Conservation (phyloP, 2,888 invertebrate species). For the Lithophane ornitopus region DNA sequence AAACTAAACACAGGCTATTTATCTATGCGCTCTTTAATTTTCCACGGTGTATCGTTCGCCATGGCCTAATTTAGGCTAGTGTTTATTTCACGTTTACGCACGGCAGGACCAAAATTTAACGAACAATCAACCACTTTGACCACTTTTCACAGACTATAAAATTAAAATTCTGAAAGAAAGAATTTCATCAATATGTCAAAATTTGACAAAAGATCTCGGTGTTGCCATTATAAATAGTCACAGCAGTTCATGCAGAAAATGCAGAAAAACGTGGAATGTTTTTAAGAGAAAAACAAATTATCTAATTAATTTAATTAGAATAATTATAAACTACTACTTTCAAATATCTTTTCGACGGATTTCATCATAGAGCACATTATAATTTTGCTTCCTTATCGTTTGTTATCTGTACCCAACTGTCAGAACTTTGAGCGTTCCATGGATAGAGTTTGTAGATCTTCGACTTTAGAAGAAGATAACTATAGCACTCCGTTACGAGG, state of each 20-base stretch:
- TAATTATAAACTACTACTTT: too few species aligned
- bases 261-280: neutral
- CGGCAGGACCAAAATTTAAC: slow-evolving; percentile 61
- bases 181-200: slow-evolving; percentile 41
- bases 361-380: too few species aligned
- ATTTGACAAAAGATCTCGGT: slow-evolving; percentile 25
- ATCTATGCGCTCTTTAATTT: slow-evolving; percentile 66
- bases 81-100: slow-evolving; percentile 78
- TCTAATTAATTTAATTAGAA: too few species aligned
- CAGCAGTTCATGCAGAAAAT: neutral
- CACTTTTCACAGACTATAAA: slow-evolving; percentile 61
- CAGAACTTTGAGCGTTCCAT: slow-evolving; percentile 10
- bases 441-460: accelerated
- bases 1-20: slow-evolving; percentile 74
- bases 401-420: slow-evolving; percentile 31
- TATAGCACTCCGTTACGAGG: neutral
- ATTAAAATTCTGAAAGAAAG: slow-evolving; percentile 23
- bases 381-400: too few species aligned
- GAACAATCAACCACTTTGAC: slow-evolving; percentile 54
- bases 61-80: slow-evolving; percentile 81
- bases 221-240: slow-evolving; percentile 23
- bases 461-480: slow-evolving; percentile 16
- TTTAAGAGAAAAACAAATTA: too few species aligned
- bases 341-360: neutral
- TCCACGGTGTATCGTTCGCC: slow-evolving; percentile 75